A percentile compares a stretch with the other conserved stretches of the same genome.
These are phyloP conservation scores for Cryptosula pallasiana DNA, from an alignment of 2,888 invertebrate species.

Conservation along the genomic window DNA sequence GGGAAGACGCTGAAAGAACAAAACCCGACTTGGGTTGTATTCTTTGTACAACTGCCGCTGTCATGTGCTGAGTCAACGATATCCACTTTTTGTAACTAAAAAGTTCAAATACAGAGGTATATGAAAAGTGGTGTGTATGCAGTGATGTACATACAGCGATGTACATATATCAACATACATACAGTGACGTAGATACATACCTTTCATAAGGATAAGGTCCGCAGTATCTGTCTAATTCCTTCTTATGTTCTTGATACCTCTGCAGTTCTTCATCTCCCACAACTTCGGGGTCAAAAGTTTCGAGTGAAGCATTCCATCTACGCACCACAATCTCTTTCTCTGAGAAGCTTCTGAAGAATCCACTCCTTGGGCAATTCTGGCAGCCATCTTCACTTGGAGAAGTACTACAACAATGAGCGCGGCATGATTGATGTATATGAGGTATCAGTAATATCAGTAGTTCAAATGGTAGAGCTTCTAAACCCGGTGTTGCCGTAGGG, in stretches of 20 bases:
- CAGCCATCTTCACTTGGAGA: not conserved
- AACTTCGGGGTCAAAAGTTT: constrained; percentile 56
- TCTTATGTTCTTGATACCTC: constrained; percentile 65
- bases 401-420: too few relatives aligned
- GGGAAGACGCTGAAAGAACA: constrained; percentile 74
- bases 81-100: constrained; percentile 81
- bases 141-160: too few relatives aligned
- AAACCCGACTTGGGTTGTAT: constrained; percentile 70
- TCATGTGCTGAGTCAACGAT: constrained; percentile 65
- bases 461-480: too few relatives aligned
- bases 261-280: constrained; percentile 63
- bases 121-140: too few relatives aligned
- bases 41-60: constrained; percentile 61
- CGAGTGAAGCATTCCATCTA: constrained; percentile 75
- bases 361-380: constrained; percentile 61
- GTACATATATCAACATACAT: too few relatives aligned
- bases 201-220: constrained; percentile 84
- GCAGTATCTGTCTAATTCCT: constrained; percentile 70
- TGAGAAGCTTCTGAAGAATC: constrained; percentile 80
- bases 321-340: constrained; percentile 76
- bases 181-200: constrained; percentile 34
- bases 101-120: too few relatives aligned
- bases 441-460: too few relatives aligned
- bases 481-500: too few relatives aligned
- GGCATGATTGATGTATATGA: too few relatives aligned